phyloP scores from a whole-genome alignment of 1,140 invertebrate genomes.

The Pogonognathellus flavescens region DNA sequence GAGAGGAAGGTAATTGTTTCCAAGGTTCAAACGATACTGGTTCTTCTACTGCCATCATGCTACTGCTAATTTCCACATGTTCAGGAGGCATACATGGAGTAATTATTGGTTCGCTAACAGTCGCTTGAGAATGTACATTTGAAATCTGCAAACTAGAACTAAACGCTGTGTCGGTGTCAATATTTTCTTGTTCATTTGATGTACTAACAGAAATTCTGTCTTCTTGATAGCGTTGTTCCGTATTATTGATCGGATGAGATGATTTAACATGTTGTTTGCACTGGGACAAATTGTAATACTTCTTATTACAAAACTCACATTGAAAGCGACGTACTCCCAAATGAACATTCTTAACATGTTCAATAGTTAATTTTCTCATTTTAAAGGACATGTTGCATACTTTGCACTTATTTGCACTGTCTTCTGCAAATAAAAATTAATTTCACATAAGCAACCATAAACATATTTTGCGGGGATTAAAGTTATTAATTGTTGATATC shows the following conservation, averaged over 20 bases:
- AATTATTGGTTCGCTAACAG: background rate
- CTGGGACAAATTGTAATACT: background rate
- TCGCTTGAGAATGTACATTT: constrained; percentile 8
- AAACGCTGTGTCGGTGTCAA: background rate
- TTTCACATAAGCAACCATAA: background rate
- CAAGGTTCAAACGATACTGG: constrained; percentile 11
- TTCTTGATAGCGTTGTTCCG: background rate
- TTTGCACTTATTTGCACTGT: background rate
- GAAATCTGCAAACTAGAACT: constrained; percentile 25
- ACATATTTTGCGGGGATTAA: no score
- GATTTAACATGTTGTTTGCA: constrained; percentile 11
- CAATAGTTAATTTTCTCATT: constrained; percentile 6
- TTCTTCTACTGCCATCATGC: constrained; percentile 10
- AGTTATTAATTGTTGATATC: no score
- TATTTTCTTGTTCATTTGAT: background rate
- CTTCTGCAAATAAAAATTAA: background rate
- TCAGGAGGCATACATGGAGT: background rate
- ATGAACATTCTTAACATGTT: constrained; percentile 14
- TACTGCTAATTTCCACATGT: background rate
- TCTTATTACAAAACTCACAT: constrained; percentile 11
- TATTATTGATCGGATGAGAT: background rate
- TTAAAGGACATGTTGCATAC: constrained; percentile 14
- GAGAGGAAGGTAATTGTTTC: constrained; percentile 23
- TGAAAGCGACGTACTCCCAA: constrained; percentile 30
- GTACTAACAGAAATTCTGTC: background rate